Conservation (phyloP, 2,113 vertebrate genomes). For the Pica pica region DNA sequence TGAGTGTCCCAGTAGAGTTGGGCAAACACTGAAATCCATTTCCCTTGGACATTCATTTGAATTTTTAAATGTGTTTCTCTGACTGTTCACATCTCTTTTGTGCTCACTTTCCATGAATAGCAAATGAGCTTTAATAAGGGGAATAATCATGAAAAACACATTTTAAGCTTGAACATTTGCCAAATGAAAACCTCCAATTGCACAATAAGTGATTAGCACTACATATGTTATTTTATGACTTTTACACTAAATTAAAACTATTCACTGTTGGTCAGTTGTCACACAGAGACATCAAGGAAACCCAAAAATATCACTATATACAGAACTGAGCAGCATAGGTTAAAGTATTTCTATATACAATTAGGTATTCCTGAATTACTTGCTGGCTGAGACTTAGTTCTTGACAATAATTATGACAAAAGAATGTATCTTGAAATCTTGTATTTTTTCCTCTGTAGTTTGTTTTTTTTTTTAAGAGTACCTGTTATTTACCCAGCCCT, state of each 20-base stretch:
- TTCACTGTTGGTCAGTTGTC: not conserved
- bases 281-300: not conserved
- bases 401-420: not conserved
- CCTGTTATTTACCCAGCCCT: not conserved
- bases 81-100: conserved; percentile 39
- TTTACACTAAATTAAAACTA: not conserved
- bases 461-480: not conserved
- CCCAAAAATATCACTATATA: not conserved
- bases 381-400: not conserved
- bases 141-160: conserved; percentile 60
- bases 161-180: conserved; percentile 54
- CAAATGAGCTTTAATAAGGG: conserved; percentile 52
- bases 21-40: conserved; percentile 7
- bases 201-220: not conserved
- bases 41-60: conserved; percentile 39
- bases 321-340: not conserved
- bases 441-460: not conserved
- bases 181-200: conserved; percentile 26
- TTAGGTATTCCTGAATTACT: not conserved
- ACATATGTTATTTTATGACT: not conserved
- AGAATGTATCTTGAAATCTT: not conserved
- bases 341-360: not conserved
- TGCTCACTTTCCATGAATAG: conserved; percentile 44
- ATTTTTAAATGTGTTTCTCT: conserved; percentile 41
- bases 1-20: not conserved